Conservation (phyloP, 2,888 invertebrate species). For the Onthophagus sagittarius region DNA sequence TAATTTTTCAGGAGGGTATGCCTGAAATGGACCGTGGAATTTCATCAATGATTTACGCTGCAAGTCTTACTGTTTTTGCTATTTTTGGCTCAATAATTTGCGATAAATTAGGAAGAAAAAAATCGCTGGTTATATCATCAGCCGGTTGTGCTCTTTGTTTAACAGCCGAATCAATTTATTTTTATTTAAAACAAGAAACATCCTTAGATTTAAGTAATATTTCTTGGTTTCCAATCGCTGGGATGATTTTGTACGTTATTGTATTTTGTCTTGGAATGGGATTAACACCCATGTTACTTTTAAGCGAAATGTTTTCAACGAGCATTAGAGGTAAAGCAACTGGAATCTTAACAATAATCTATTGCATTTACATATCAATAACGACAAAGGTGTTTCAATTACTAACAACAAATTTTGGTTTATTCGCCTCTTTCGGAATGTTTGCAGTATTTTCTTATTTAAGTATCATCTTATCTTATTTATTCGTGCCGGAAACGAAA, state of each 20-base stretch:
- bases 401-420: constrained; percentile 33
- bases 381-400: constrained; percentile 39
- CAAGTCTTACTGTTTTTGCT: constrained; percentile 20
- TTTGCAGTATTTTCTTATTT: constrained; percentile 32
- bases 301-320: constrained; percentile 39
- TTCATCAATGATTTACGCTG: constrained; percentile 37
- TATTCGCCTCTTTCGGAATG: constrained; percentile 35
- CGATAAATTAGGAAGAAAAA: constrained; percentile 34
- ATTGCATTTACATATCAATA: constrained; percentile 31
- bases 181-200: constrained; percentile 30
- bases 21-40: constrained; percentile 35
- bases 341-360: constrained; percentile 32
- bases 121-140: constrained; percentile 30
- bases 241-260: constrained; percentile 35
- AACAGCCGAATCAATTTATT: constrained; percentile 30
- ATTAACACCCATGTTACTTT: constrained; percentile 33
- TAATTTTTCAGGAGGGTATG: constrained; percentile 41
- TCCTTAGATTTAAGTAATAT: constrained; percentile 26
- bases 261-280: constrained; percentile 36
- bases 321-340: constrained; percentile 38
- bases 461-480: constrained; percentile 33
- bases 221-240: constrained; percentile 37
- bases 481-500: constrained; percentile 41
- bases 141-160: constrained; percentile 29
- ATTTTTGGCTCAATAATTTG: constrained; percentile 25